A percentile compares a stretch with the other conserved stretches of the same genome.
Conservation (phyloP, 2,797 vertebrate species). For the Sardinella longiceps region DNA sequence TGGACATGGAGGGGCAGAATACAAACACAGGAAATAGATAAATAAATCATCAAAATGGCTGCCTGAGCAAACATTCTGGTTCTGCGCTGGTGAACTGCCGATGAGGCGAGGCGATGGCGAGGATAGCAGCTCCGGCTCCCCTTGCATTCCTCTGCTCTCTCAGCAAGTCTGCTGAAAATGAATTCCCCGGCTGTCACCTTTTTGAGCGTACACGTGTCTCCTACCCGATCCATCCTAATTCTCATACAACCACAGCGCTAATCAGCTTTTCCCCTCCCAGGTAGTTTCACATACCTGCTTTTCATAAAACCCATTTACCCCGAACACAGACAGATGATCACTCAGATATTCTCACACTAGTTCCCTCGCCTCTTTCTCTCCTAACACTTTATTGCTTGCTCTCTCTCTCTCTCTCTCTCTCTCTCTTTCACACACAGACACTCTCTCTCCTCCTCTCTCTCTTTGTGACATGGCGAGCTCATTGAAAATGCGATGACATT, state of each 20-base stretch:
- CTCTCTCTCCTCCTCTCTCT: neutral
- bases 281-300: neutral
- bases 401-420: neutral
- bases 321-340: neutral
- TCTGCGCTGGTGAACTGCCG: neutral
- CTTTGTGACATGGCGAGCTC: constrained; percentile 1
- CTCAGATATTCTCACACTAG: neutral
- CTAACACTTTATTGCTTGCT: neutral
- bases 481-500: constrained; percentile 28
- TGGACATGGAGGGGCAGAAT: neutral
- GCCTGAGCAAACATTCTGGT: neutral
- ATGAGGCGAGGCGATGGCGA: neutral
- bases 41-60: constrained; percentile 1
- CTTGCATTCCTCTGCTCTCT: neutral
- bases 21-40: neutral
- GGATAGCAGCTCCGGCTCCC: neutral
- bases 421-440: too few relatives aligned
- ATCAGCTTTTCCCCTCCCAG: neutral
- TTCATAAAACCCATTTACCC: neutral
- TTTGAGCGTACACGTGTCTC: neutral
- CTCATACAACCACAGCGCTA: neutral
- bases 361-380: neutral
- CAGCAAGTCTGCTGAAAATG: neutral
- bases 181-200: neutral
- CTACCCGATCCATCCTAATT: neutral